Evolutionary conservation across 2,797 vertebrate species (phyloP), one percentile per base, ranked within the genome.

Genomic region (Enteromius argenteus): DNA sequence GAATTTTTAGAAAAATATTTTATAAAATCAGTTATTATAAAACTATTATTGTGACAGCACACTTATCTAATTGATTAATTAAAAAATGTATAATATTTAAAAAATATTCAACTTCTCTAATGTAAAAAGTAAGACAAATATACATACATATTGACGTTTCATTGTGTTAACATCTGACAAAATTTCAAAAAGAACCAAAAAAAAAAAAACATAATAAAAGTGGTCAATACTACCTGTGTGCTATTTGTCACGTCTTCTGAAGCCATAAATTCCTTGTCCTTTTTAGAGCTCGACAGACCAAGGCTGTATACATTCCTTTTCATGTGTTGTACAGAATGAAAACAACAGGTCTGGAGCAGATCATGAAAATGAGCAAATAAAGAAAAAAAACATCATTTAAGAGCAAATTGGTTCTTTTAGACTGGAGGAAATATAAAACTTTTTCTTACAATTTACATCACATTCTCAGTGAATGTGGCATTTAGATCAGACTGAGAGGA

Each of bases 381-480:
- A 51, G 46, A 51, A 73, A 74, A 44, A 11, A 74, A n/a, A 11
- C 21, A 7, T 37, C 0, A 15, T 75, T 73, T 35, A n/a, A 13
- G 72, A 56, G 37, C 0, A 0, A 27, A 44, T 19, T 77, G 35
- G 23, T 62, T 4, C n/a, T 39, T 77, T 44, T 19, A 60, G 2
- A 46, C 44, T 14, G 13, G 44, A 77, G 15, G 53, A 60, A 15
- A 17, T 21, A n/a, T 53, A 15, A 35, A 56, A 35, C 5, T 37
- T 30, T 21, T 9, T 60, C 5, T 10, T 42, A 19, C 21, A n/a
- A n/a, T 51, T 81, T 82, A 88, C 90, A 93, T 91, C 90, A 90
- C 90, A 92, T 91, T 93, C 92, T 79, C 86, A 76, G 85, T 86
- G 89, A 93, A 90, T 83, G 85, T 92, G 92, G 87, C 90, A 93